Evolutionary conservation across 1,140 invertebrate genomes (phyloP), one percentile per base, ranked within the genome.

Genomic region (Trypoxylus dichotomus): DNA sequence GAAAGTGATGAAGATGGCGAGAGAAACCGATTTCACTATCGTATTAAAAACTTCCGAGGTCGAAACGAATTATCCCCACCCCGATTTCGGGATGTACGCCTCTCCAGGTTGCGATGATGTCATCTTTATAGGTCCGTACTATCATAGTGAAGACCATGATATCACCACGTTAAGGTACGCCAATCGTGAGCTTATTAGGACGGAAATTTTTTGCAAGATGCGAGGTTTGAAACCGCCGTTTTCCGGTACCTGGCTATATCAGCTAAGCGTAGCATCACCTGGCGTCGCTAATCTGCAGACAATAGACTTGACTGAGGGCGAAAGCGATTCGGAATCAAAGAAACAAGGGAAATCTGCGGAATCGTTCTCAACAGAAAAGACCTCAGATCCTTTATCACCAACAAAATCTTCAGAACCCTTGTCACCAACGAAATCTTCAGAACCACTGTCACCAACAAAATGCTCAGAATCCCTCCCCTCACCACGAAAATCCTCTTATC

Each of bases 51-150:
- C 77, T 5, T 2, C 19, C 1, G 72, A 76, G 42, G 47, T 75
- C 6, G 58, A 72, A 29, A 58, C 8, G 24, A 76, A 74, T 72
- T 77, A 79, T 25, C 21, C 37, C 19, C 76, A 79, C 25, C 79
- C 76, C 25, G 21, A 47, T 47, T 80, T 80, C 60, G 79, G 77
- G 7, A 79, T 80, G 11, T 80, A 80, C 42, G 54, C 78, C 10
- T 54, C 75, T 10, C 78, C 79, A 6, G 79, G 27, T 27, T 75
- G 25, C 37, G 41, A 60, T 0, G 76, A 79, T 75, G 21, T 43
- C 1, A 75, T 80, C 19, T 80, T 80, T 43, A 80, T 80, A 21
- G 79, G 79, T 10, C 79, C 79, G 1, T 80, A 80, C 47, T 13
- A 29, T 43, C 32, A 71, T 19, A 72, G 58, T 74, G 79, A 80